phyloP scores from a whole-genome alignment of 2,113 vertebrate species.

The Aramus guarauna region DNA sequence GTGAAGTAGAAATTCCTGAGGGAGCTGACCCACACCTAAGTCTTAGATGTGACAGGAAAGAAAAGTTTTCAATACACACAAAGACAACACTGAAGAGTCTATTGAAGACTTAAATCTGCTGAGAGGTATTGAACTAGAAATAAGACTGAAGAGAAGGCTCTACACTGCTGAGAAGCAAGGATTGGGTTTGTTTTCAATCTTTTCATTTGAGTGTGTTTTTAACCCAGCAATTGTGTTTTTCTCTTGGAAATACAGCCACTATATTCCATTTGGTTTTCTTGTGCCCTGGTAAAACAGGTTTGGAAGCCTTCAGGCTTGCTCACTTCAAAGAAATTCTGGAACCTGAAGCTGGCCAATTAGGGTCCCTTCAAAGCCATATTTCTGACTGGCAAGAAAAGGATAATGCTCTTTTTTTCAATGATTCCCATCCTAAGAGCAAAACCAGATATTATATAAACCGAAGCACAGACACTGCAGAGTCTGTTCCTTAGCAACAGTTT shows the following conservation, averaged over 20 bases:
- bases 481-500: not conserved
- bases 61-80: not conserved
- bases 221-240: not conserved
- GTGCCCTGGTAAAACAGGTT: not conserved
- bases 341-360: not conserved
- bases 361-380: not conserved
- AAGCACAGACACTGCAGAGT: not conserved
- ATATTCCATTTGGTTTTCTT: not conserved
- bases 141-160: not conserved
- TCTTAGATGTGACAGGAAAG: not conserved
- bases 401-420: not conserved
- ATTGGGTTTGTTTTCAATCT: not conserved
- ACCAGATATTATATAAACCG: not conserved
- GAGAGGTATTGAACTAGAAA: not conserved
- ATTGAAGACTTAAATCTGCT: not conserved
- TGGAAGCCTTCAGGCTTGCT: not conserved
- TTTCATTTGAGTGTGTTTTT: not conserved
- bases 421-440: not conserved
- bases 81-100: not conserved
- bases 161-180: not conserved
- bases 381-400: not conserved
- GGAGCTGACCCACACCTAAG: not conserved
- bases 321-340: not conserved
- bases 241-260: not conserved
- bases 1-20: not conserved